A percentile compares a stretch with the other conserved stretches of the same genome.
phyloP scores from a whole-genome alignment of 1,140 invertebrate genomes.

The Battus philenor region DNA sequence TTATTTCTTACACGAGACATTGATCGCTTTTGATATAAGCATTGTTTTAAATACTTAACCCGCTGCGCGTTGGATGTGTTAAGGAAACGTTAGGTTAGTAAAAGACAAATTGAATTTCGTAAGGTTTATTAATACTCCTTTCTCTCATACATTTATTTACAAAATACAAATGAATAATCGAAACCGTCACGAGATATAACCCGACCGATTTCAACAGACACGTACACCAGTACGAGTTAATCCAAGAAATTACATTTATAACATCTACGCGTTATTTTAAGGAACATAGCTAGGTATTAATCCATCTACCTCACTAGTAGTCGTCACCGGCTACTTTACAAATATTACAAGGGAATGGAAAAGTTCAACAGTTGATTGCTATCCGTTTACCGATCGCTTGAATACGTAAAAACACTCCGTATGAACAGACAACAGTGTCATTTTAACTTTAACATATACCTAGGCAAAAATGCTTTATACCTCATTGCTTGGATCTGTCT shows the following conservation, averaged over 20 bases:
- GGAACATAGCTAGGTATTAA: constrained; percentile 65
- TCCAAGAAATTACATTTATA: constrained; percentile 46
- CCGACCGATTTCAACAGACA: constrained; percentile 27
- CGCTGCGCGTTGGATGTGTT: no score
- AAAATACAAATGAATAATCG: constrained; percentile 57
- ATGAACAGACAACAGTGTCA: no score
- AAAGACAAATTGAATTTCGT: constrained; percentile 13
- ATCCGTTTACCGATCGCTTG: no score
- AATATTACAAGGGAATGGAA: constrained; percentile 54
- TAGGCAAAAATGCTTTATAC: no score
- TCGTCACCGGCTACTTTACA: constrained; percentile 61
- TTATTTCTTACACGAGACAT: no score
- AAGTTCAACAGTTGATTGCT: constrained; percentile 31
- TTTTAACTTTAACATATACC: no score
- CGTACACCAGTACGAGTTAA: constrained; percentile 41
- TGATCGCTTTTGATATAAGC: no score
- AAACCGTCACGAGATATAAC: constrained; percentile 16
- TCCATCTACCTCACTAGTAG: constrained; percentile 50
- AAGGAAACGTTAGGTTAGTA: no score
- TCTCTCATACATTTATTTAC: constrained; percentile 65
- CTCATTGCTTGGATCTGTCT: no score
- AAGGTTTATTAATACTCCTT: constrained; percentile 55
- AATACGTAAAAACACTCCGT: no score
- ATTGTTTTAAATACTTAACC: no score
- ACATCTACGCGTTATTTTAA: constrained; percentile 54